phyloP scores from a whole-genome alignment of 2,888 invertebrate species.

The Acleris cristana region DNA sequence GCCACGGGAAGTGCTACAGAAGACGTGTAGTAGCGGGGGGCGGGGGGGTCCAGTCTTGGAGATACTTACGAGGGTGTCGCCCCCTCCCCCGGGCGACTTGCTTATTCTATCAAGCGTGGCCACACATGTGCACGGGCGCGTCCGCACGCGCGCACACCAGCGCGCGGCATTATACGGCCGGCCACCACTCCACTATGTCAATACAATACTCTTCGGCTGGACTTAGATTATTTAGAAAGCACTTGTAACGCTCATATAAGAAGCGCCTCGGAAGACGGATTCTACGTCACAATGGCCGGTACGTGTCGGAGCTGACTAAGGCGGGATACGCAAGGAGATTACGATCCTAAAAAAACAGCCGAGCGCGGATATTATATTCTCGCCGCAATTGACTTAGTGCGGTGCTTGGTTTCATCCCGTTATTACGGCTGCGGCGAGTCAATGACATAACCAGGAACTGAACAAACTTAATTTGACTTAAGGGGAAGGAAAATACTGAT shows the following conservation, averaged over 20 bases:
- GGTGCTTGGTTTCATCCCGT: constrained; percentile 54
- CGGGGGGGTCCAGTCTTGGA: constrained; percentile 81
- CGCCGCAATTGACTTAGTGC: constrained; percentile 67
- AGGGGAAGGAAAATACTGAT: constrained; percentile 9
- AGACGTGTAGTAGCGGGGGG: constrained; percentile 79
- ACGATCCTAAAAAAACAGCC: constrained; percentile 82
- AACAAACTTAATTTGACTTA: constrained; percentile 10
- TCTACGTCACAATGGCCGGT: constrained; percentile 81
- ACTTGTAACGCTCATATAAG: constrained; percentile 85
- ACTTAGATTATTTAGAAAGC: constrained; percentile 86
- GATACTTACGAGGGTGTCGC: constrained; percentile 71
- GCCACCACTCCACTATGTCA: constrained; percentile 84
- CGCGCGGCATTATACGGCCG: constrained; percentile 78
- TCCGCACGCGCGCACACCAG: constrained; percentile 65
- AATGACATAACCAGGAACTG: constrained; percentile 12
- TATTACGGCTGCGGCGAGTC: constrained; percentile 35
- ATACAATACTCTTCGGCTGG: constrained; percentile 84
- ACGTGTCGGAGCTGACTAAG: constrained; percentile 78
- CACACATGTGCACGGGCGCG: constrained; percentile 60
- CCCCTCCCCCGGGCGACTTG: constrained; percentile 76
- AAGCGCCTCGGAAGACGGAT: constrained; percentile 81
- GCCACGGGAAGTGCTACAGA: constrained; percentile 78
- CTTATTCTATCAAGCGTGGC: constrained; percentile 84
- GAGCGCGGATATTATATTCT: constrained; percentile 75
- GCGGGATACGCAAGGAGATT: constrained; percentile 80